Base-by-base conservation (phyloP, 2,797 vertebrate species). In the Erpetoichthys calabaricus region DNA sequence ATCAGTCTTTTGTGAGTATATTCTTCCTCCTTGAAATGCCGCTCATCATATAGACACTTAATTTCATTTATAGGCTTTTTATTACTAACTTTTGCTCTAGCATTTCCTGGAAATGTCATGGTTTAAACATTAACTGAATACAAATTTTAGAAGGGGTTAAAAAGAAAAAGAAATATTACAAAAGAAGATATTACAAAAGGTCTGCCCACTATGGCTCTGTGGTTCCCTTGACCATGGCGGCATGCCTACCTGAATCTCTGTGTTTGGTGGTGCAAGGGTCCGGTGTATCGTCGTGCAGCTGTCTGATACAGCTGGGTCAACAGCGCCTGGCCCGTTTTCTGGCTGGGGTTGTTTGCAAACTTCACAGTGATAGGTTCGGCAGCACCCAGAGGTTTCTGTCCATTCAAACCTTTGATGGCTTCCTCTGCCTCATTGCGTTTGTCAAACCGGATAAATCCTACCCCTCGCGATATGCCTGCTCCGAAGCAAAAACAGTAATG, bases 381-480 rank as follows among this genome's bases (percentile, higher is more conserved):
- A 0, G 92, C 91, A 0, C 94, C 94, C 67, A 95, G 77, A 0
- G 92, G 93, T 70, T 96, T 97, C 79, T 97, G 94, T 60, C 94
- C 94, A 0, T 97, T 95, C 74, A 97, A 78, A 59, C 92, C 94
- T 66, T 95, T 94, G 78, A 97, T 96, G 68, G 94, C 94, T 73
- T 96, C 94, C 72, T 97, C 94, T 0, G 94, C 94, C 73, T 97
- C 94, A 56, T 92, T 94, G 53, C 94, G 86, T 74, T 97, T 97
- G 85, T 97, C 94, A 49, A 97, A 97, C 70, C 94, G 91, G 77
- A 97, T 97, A 82, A 97, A 97, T 1, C 94, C 94, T 70, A 97
- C 92, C 51, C 94, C 94, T 68, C 94, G 86, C 53, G 94, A 97
- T 80, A 95, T 88, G 53, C 94, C 94, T 95, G 86, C 60, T 68